Percentiles rank a stretch among this genome's conserved stretches.
These are phyloP conservation scores for Zenarchopterus dispar DNA, from an alignment of 2,797 vertebrate species.

Conservation along the genomic window DNA sequence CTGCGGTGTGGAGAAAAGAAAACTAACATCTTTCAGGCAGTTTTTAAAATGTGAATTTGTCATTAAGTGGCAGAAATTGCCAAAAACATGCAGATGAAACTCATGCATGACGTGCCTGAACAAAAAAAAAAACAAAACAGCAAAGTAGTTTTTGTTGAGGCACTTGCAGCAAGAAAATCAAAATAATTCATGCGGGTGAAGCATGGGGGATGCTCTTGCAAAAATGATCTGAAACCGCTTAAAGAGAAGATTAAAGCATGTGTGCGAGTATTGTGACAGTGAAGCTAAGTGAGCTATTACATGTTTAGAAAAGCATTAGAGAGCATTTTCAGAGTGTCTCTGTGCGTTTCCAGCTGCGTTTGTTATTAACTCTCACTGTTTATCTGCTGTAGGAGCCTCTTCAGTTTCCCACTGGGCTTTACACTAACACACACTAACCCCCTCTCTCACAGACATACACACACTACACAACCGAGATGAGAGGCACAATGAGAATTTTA, in stretches of 20 bases:
- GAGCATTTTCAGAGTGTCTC: conserved; percentile 68
- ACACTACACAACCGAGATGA: conserved; percentile 47
- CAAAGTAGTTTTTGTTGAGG: background rate
- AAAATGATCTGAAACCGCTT: conserved; percentile 27
- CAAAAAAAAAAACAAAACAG: background rate
- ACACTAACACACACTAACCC: conserved; percentile 41
- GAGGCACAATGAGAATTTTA: conserved; percentile 63
- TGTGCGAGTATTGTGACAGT: conserved; percentile 48
- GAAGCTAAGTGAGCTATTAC: conserved; percentile 75
- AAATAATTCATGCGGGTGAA: conserved; percentile 12
- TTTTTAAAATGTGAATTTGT: conserved; percentile 1
- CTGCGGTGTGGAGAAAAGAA: conserved; percentile 4
- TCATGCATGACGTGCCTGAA: background rate
- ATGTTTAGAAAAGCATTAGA: conserved; percentile 71
- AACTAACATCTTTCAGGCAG: conserved; percentile 16
- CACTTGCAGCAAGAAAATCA: background rate
- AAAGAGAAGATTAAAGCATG: conserved; percentile 40
- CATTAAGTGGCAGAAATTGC: conserved; percentile 9
- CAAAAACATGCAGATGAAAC: conserved; percentile 18
- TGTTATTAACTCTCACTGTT: conserved; percentile 70
- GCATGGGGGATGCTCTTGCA: background rate
- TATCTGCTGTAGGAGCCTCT: conserved; percentile 64
- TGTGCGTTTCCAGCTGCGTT: conserved; percentile 73
- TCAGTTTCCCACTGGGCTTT: conserved; percentile 69
- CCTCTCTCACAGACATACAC: conserved; percentile 14